phyloP scores from a whole-genome alignment of 53 echinoderm and acorn worm genomes.

The Antedon mediterranea region DNA sequence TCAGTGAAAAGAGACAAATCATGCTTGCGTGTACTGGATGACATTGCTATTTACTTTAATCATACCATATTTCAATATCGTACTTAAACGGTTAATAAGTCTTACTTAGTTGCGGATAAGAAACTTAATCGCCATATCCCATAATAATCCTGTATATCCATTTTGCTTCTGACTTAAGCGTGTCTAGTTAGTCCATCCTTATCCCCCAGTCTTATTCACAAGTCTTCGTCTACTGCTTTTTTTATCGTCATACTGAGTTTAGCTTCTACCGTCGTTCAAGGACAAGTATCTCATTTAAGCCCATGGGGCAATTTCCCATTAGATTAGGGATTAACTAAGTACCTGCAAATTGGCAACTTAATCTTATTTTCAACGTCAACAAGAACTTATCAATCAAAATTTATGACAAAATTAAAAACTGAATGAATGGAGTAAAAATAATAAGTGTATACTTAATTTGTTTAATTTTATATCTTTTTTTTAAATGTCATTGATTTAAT shows the following conservation, averaged over 20 bases:
- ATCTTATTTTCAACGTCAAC: background rate
- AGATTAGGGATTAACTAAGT: background rate
- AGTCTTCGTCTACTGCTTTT: background rate
- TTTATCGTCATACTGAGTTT: background rate
- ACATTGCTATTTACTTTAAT: too few species aligned
- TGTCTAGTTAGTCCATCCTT: background rate
- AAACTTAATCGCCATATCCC: background rate
- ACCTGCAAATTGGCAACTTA: background rate
- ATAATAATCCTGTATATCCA: background rate
- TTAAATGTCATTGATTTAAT: too few species aligned
- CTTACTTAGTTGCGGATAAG: too few species aligned
- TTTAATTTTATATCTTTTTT: too few species aligned
- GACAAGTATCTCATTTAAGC: background rate
- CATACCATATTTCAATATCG: too few species aligned
- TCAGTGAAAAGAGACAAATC: too few species aligned
- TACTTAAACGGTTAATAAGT: too few species aligned
- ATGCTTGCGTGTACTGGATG: too few species aligned
- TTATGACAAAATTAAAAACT: too few species aligned
- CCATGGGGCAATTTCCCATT: background rate
- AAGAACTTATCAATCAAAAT: background rate
- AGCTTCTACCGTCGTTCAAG: background rate
- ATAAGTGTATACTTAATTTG: too few species aligned
- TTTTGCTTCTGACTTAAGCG: background rate
- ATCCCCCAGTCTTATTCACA: background rate
- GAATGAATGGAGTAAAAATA: too few species aligned